Conservation (phyloP, 2,113 vertebrate genomes). For the Nyctereutes procyonoides region DNA sequence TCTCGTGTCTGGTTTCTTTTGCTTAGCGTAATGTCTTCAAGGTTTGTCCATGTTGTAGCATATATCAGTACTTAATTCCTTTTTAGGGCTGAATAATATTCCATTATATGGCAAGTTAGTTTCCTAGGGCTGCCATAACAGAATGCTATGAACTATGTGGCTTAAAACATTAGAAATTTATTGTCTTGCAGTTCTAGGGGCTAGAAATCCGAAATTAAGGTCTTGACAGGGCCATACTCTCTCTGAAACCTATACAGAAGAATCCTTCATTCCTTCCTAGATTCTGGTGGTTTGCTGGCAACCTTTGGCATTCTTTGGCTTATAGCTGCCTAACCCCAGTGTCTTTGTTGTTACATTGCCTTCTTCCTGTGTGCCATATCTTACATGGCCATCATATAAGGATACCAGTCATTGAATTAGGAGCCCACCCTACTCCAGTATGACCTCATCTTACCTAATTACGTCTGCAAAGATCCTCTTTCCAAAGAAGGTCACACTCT, state of each 20-base stretch:
- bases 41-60: background rate
- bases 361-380: background rate
- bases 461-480: background rate
- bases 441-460: background rate
- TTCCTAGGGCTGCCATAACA: conserved; percentile 26
- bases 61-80: background rate
- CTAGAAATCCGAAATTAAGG: background rate
- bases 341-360: background rate
- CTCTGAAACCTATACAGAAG: background rate
- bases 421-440: background rate
- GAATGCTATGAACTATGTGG: background rate
- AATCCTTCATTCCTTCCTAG: background rate
- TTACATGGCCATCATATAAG: background rate
- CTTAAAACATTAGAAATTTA: background rate
- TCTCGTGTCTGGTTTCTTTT: conserved; percentile 14
- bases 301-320: background rate
- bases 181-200: background rate
- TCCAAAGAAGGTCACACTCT: conserved; percentile 5
- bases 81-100: conserved; percentile 42
- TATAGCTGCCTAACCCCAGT: background rate
- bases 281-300: background rate
- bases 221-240: background rate
- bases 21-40: background rate
- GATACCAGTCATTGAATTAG: background rate
- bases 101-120: background rate